Base-by-base conservation (phyloP, 2,797 vertebrate genomes). In the Calcarius lapponicus region DNA sequence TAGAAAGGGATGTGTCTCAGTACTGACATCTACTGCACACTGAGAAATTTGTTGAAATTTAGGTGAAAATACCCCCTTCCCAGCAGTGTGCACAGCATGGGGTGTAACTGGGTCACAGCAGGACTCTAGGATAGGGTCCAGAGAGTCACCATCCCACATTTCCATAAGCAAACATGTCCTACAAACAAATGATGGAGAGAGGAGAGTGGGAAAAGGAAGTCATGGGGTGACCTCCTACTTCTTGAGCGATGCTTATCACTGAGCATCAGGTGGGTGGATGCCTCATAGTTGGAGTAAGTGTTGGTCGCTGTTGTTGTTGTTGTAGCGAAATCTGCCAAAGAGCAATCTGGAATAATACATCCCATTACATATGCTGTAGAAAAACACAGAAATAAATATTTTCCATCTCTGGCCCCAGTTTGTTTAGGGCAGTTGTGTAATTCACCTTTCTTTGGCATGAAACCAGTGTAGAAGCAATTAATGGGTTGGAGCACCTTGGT, bases 11-110 rank as follows among this genome's bases (percentile, higher is more conserved):
- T 3, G 0, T 80, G 85, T 82, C 75, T 96, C 89, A 91, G 82
- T 79, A 67, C 66, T 95, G 91, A 91, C 89, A 91, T n/a, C 85
- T 93, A 50, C 86, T 88, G 87, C 67, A 80, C 56, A 34, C 24
- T 56, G 61, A 9, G 20, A 71, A 38, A 73, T 86, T 53, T 85
- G 42, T 47, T 84, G 43, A 88, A 84, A 84, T 45, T 79, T 36
- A 15, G 19, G 25, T 47, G 20, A 85, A 65, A 93, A 76, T 28
- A 5, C 3, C 18, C 34, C 22, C 9, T 67, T 73, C 8, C 18
- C 43, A 57, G 9, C 15, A 54, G 22, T 3, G 6, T 31, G n/a
- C 28, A 47, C 3, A 38, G 15, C 17, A 26, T 1, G 2, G 10
- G 7, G 2, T 50, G 26, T 31, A 60, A 48, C 24, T 62, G 42